These are phyloP conservation scores for Alentia gelatinosa DNA, from an alignment of 2,888 invertebrate species.

Conservation along the genomic window DNA sequence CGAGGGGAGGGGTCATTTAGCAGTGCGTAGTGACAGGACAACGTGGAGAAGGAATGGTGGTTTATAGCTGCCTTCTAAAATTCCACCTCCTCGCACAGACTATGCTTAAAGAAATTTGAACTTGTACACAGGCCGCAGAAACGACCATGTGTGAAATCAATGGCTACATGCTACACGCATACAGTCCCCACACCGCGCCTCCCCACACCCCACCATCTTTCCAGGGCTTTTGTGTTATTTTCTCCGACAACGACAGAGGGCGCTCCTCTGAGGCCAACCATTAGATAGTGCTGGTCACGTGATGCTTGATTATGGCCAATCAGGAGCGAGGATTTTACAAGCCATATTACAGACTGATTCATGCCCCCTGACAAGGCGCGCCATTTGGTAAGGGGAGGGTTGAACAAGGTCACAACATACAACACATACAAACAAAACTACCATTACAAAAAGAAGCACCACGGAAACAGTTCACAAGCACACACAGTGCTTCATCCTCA, in stretches of 20 bases:
- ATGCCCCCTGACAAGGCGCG: no score
- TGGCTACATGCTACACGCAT: no score
- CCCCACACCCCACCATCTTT: background rate
- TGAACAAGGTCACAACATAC: background rate
- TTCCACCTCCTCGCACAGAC: background rate
- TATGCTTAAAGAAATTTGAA: background rate
- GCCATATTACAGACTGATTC: background rate
- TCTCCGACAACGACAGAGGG: background rate
- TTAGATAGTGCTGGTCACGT: slow-evolving; percentile 33
- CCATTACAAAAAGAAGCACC: background rate
- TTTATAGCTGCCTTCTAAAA: background rate
- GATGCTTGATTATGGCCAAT: background rate
- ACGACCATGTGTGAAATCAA: no score
- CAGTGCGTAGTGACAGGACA: background rate
- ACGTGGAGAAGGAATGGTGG: background rate
- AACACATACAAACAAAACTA: background rate
- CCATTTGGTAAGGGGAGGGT: no score
- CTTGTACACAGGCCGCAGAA: background rate
- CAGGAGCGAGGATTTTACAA: background rate
- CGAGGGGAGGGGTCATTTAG: background rate
- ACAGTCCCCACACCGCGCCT: no score
- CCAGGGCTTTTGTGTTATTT: background rate
- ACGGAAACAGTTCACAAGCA: background rate
- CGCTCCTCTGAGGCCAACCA: background rate
- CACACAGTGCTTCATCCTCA: background rate